Conservation (phyloP, 2,113 vertebrate genomes). For the Tonatia bakeri region DNA sequence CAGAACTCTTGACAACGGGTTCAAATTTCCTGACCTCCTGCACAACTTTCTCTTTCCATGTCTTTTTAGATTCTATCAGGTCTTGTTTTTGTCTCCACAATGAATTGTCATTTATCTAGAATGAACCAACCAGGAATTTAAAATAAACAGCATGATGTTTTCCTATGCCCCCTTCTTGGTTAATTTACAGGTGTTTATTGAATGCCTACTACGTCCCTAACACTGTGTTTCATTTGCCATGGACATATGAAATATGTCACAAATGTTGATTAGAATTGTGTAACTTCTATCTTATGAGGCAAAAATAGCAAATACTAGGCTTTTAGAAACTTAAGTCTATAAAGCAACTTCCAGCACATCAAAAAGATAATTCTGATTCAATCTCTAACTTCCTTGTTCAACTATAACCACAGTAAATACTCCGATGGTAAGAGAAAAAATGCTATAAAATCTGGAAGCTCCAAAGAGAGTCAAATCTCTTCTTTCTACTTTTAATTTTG, state of each 20-base stretch:
- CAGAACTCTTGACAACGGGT: conserved; percentile 39
- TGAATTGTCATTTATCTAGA: conserved; percentile 43
- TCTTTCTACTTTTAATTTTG: not conserved
- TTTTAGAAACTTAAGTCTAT: conserved; percentile 12
- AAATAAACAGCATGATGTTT: conserved; percentile 29
- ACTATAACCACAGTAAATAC: not conserved
- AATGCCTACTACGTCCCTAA: not conserved
- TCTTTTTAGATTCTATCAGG: conserved; percentile 47
- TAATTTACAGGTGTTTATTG: conserved; percentile 27
- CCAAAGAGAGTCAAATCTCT: not conserved
- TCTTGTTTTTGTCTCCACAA: conserved; percentile 14
- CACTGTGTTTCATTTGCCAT: not conserved
- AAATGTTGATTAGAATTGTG: not conserved
- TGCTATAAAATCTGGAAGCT: not conserved
- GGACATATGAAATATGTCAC: not conserved
- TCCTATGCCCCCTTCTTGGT: not conserved
- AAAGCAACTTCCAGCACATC: not conserved
- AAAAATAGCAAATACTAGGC: not conserved
- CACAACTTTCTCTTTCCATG: not conserved
- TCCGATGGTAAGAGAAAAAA: not conserved
- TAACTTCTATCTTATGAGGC: not conserved
- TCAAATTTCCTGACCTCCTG: conserved; percentile 43
- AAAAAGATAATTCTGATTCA: conserved; percentile 5
- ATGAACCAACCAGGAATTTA: conserved; percentile 35
- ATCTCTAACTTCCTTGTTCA: not conserved